Conservation (phyloP, 2,797 vertebrate species). For the Pteronotus mesoamericanus region DNA sequence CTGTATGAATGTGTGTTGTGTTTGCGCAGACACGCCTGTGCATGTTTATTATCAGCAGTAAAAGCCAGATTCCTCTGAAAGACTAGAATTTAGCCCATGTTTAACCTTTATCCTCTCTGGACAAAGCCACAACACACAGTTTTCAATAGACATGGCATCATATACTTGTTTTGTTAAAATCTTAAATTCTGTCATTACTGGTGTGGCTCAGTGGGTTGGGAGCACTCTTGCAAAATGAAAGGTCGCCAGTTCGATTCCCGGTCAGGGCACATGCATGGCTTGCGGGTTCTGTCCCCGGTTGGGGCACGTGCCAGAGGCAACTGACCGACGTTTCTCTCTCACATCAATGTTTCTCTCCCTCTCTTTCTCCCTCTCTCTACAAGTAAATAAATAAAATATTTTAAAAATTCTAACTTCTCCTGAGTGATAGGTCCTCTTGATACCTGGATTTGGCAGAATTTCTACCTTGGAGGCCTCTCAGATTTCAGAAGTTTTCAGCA, state of each 20-base stretch:
- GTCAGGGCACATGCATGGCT: background rate
- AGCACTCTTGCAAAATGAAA: background rate
- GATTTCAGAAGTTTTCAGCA: background rate
- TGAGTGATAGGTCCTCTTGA: background rate
- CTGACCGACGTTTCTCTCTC: background rate
- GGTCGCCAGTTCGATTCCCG: background rate
- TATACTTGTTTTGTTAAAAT: background rate
- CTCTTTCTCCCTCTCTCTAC: background rate
- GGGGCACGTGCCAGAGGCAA: background rate
- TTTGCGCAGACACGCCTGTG: background rate
- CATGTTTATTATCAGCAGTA: background rate
- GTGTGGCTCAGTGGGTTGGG: too few species aligned
- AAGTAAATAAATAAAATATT: background rate
- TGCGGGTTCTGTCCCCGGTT: background rate
- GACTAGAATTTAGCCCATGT: background rate
- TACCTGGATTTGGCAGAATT: background rate
- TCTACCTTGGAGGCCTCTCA: background rate
- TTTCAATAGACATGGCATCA: background rate
- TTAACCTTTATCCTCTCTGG: background rate
- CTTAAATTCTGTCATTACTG: background rate
- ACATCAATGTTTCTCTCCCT: background rate
- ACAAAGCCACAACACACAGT: too few species aligned
- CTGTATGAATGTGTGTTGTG: background rate
- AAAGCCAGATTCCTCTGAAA: background rate
- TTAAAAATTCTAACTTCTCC: background rate